These are phyloP conservation scores for Pycnonotus jocosus DNA, from an alignment of 2,113 vertebrate genomes.

Conservation along the genomic window DNA sequence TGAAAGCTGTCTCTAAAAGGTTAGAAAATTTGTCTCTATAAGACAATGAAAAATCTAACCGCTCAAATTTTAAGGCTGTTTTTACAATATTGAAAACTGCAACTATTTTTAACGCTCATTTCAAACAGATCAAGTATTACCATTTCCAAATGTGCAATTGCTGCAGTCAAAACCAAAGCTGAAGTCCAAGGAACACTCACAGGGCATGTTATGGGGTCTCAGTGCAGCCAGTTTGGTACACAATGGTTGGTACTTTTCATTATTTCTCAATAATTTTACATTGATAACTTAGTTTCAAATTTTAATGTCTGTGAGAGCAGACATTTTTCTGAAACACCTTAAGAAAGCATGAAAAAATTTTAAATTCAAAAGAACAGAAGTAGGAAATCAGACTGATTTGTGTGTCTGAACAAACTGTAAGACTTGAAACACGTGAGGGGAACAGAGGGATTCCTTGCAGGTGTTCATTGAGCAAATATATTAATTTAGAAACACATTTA, in stretches of 20 bases:
- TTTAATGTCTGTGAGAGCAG: neutral
- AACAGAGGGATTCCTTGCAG: neutral
- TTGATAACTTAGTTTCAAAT: neutral
- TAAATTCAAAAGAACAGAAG: neutral
- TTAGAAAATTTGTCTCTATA: neutral
- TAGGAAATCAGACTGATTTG: neutral
- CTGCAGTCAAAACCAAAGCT: neutral
- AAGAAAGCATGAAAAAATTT: neutral
- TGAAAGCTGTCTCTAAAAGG: neutral
- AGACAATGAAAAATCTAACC: neutral
- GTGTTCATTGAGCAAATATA: fast-evolving
- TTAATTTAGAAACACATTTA: neutral
- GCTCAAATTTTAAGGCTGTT: neutral
- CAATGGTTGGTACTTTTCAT: neutral
- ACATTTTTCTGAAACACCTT: neutral
- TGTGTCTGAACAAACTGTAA: neutral
- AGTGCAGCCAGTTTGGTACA: neutral
- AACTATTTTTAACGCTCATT: neutral
- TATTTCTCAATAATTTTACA: neutral
- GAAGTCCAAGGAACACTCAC: neutral
- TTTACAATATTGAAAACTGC: neutral
- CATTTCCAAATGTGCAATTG: neutral
- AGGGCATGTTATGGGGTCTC: neutral
- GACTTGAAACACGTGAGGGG: neutral
- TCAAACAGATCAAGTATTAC: neutral